Percentiles rank a stretch among this genome's conserved stretches.
These are phyloP conservation scores for Hypomecis punctinalis DNA, from an alignment of 2,888 invertebrate species.

Conservation along the genomic window DNA sequence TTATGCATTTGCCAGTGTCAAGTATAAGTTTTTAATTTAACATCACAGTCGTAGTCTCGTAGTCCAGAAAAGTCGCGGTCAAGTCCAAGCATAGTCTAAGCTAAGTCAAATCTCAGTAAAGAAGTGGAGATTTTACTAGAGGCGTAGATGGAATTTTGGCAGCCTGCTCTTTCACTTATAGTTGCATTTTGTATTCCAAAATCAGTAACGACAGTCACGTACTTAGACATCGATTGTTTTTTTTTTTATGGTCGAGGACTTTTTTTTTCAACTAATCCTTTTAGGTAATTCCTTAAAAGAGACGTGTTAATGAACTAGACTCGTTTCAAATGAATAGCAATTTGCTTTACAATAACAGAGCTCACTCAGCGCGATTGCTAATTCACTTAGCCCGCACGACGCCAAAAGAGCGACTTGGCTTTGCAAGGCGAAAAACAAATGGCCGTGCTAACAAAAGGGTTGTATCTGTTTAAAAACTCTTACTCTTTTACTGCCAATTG, in stretches of 20 bases:
- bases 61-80: too few relatives aligned
- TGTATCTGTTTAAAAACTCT: constrained; percentile 7
- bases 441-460: constrained; percentile 6
- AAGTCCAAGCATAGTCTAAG: too few relatives aligned
- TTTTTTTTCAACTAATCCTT: not conserved
- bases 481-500: constrained; percentile 4
- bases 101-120: too few relatives aligned
- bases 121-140: too few relatives aligned
- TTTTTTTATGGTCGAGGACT: not conserved
- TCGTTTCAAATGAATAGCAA: constrained; percentile 10
- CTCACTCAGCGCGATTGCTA: constrained; percentile 24
- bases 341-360: constrained; percentile 22
- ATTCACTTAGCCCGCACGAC: constrained; percentile 22
- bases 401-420: constrained; percentile 11
- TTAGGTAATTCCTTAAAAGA: not conserved
- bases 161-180: not conserved
- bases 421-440: constrained; percentile 12
- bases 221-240: too few relatives aligned
- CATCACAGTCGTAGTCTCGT: too few relatives aligned
- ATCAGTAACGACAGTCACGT: not conserved
- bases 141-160: not conserved
- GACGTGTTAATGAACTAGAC: not conserved
- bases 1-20: too few relatives aligned
- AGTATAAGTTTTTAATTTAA: too few relatives aligned
- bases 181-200: constrained; percentile 3